Conservation (phyloP, 2,797 vertebrate species). For the Yasuhikotakia modesta region DNA sequence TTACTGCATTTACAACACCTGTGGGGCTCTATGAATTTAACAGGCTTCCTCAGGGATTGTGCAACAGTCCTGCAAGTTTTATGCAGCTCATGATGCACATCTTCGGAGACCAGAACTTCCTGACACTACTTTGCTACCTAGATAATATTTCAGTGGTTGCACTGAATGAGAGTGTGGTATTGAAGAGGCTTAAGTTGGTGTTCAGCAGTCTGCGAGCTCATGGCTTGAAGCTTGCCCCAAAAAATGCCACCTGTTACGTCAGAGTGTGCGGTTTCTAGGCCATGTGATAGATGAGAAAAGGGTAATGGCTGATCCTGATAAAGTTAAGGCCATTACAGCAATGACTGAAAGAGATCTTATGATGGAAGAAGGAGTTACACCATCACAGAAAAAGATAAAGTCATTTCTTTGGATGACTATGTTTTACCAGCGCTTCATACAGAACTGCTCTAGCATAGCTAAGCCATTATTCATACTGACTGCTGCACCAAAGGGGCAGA, state of each 20-base stretch:
- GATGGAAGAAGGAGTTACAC: background rate
- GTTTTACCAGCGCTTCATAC: slow-evolving; percentile 34
- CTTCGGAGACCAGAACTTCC: background rate
- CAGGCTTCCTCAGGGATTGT: background rate
- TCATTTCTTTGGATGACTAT: slow-evolving; percentile 38
- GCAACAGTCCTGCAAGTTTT: background rate
- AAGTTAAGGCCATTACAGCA: background rate
- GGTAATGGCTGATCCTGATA: background rate
- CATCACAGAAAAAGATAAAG: background rate
- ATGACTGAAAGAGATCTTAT: background rate
- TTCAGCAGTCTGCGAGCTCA: background rate
- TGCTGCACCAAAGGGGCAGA: no score
- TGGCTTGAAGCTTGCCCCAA: slow-evolving; percentile 33
- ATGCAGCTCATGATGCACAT: background rate
- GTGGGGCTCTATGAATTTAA: slow-evolving; percentile 25
- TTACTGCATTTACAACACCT: slow-evolving; percentile 18
- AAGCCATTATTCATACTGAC: no score
- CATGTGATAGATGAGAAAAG: slow-evolving; percentile 1
- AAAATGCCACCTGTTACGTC: slow-evolving; percentile 30
- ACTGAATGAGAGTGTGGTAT: background rate
- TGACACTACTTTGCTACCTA: background rate
- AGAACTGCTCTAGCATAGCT: slow-evolving; percentile 3
- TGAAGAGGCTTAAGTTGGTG: no score
- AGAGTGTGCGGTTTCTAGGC: slow-evolving; percentile 33
- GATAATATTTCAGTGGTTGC: background rate